Conservation (phyloP, 2,797 vertebrate genomes). For the Perdix hodgsoniae region DNA sequence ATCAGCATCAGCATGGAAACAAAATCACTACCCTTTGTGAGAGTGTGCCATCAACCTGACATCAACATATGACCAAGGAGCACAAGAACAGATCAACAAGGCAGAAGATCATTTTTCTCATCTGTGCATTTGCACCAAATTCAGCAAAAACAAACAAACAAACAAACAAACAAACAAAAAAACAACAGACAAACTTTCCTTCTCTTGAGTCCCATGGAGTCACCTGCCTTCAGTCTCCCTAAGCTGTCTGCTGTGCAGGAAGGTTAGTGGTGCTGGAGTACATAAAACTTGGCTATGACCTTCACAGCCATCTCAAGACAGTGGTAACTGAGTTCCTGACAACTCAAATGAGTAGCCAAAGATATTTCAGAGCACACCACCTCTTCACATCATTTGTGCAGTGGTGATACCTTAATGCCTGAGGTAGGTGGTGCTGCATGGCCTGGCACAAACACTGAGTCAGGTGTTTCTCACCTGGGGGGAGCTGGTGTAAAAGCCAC, state of each 20-base stretch:
- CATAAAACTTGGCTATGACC: not conserved
- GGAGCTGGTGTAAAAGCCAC: conserved; percentile 4
- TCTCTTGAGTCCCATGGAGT: not conserved
- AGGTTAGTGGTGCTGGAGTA: not conserved
- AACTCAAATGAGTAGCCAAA: not conserved
- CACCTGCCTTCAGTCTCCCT: not conserved
- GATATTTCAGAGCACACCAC: accelerated
- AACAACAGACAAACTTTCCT: not conserved
- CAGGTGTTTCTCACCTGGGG: not conserved
- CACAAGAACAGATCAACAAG: not conserved
- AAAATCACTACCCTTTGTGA: not conserved
- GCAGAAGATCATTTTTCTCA: not conserved
- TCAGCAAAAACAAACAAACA: not conserved
- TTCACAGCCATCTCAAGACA: not conserved
- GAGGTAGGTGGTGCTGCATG: conserved; percentile 34
- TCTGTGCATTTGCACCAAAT: not conserved
- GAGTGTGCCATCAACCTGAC: not conserved
- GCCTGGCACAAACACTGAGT: conserved; percentile 1
- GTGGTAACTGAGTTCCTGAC: not conserved
- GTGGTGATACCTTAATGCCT: not conserved
- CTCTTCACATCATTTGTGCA: not conserved
- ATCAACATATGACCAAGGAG: not conserved
- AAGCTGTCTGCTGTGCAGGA: not conserved
- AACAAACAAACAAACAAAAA: not conserved
- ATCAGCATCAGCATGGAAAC: not conserved